These are phyloP conservation scores for Plusia festucae DNA, from an alignment of 2,888 invertebrate species.

Conservation along the genomic window DNA sequence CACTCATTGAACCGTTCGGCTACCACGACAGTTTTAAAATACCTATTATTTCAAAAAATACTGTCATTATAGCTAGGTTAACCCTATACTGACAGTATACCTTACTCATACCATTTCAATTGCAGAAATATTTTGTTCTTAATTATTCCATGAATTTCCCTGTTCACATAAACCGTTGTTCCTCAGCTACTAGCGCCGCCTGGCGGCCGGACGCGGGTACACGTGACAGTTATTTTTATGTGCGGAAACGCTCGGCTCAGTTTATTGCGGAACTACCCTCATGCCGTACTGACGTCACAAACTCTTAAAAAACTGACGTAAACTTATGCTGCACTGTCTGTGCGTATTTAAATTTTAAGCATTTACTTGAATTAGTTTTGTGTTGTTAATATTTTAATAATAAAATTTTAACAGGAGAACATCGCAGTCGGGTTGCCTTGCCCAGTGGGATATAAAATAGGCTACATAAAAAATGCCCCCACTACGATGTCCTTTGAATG, in stretches of 20 bases:
- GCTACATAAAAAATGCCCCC: no score
- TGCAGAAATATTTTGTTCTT: background rate
- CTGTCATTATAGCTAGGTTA: no score
- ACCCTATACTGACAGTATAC: no score
- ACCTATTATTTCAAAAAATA: no score
- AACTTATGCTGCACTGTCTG: slow-evolving; percentile 29
- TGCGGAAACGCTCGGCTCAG: slow-evolving; percentile 65
- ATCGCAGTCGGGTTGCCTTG: no score
- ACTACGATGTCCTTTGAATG: no score
- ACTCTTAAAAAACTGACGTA: slow-evolving; percentile 46
- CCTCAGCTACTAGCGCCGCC: slow-evolving; percentile 46
- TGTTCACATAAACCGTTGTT: slow-evolving; percentile 57
- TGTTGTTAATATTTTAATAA: background rate
- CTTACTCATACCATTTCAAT: no score
- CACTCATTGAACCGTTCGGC: no score
- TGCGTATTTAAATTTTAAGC: background rate
- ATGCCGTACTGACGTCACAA: slow-evolving; percentile 39
- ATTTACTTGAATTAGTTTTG: background rate
- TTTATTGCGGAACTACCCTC: slow-evolving; percentile 64
- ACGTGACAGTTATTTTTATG: slow-evolving; percentile 74
- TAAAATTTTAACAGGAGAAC: no score
- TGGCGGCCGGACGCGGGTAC: slow-evolving; percentile 38
- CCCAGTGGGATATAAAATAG: no score
- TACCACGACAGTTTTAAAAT: no score
- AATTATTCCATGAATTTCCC: slow-evolving; percentile 39